Evolutionary conservation across 2,888 invertebrate species (phyloP).

Genomic region (Tineola bisselliella): DNA sequence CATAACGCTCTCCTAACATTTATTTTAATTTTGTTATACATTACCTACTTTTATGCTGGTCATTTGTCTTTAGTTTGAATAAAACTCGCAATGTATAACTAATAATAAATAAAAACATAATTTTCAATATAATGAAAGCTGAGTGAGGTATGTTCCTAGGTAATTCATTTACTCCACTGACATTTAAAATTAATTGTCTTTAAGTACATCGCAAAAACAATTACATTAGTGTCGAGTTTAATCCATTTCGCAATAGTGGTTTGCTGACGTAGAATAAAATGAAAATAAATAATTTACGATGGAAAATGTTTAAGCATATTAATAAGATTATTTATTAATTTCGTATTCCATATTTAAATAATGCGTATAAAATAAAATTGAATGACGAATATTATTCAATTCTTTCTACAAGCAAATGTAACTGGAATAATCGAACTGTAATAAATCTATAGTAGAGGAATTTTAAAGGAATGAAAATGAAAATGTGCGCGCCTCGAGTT

Average conservation of each 20-base stretch:
- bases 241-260: too few relatives aligned
- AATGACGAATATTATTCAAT: neutral
- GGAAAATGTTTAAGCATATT: too few relatives aligned
- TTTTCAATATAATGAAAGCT: too few relatives aligned
- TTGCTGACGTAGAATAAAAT: too few relatives aligned
- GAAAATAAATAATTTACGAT: too few relatives aligned
- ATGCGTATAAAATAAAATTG: too few relatives aligned
- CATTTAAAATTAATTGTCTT: too few relatives aligned
- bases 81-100: neutral
- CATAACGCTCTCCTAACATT: neutral
- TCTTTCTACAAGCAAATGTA: neutral
- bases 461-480: neutral
- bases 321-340: too few relatives aligned
- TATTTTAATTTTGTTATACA: neutral
- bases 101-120: too few relatives aligned
- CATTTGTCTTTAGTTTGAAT: neutral
- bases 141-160: too few relatives aligned
- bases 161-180: too few relatives aligned
- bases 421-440: neutral
- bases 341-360: too few relatives aligned
- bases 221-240: neutral
- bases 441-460: neutral
- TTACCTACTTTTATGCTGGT: neutral
- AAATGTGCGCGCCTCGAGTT: neutral
- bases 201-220: neutral